Base-by-base conservation (phyloP, 2,888 invertebrate species). In the Eulithis testata region DNA sequence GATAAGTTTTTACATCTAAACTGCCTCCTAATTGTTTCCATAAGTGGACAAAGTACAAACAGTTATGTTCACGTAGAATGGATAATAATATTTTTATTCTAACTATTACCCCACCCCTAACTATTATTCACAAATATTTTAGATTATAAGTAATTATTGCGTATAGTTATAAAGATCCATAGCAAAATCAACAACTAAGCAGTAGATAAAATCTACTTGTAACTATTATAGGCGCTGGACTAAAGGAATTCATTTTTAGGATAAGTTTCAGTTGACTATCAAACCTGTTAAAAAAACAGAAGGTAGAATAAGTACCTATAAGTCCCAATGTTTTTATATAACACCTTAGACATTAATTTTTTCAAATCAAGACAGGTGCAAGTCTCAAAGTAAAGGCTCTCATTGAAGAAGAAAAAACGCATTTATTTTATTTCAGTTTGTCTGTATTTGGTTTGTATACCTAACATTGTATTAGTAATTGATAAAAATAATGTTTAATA, bases 171-270 rank as follows among this genome's bases (percentile, higher is more conserved):
- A 77, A 77, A 78, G 73, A 78, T 58, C 55, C 58, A 40, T 63
- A 45, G 36, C 31, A 76, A 76, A 74, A 73, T 74, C 76, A 78
- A 76, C 71, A 70, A 55, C 74, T 71, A 72, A 75, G 73, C 73
- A 65, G 91, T 91, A 91, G 91, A 90, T 91, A 69, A 85, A 87
- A 91, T 91, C 90, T 91, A 91, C 90, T 79, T 76, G 82, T 79
- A 81, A 81, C 76, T 76, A 49, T 49, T 21, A 49, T 82, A 77
- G 79, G 81, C 78, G 78, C 75, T 83, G 78, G 80, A 86, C 79
- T 83, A 83, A 79, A 80, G 37, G 74, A 81, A 82, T 80, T 85
- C 79, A 80, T 80, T 76, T 76, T 78, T 88, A 88, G 85, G 76
- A 79, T 84, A 88, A 86, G 87, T 77, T 80, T 75, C 76, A 81